These are phyloP conservation scores for Furcifer pardalis DNA, from an alignment of 2,797 vertebrate species.

Conservation along the genomic window DNA sequence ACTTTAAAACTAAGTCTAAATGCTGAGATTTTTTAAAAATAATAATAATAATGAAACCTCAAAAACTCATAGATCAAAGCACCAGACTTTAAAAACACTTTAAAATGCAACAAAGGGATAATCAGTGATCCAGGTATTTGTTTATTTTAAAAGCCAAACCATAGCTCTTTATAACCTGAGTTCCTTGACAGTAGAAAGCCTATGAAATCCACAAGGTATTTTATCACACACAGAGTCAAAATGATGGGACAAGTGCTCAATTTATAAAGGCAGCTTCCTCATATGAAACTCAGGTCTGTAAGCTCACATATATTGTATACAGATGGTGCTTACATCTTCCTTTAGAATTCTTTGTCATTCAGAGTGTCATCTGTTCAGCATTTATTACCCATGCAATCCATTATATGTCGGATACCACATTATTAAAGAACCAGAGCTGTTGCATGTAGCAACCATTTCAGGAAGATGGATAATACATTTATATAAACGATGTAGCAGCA, in stretches of 20 bases:
- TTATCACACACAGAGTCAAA: not conserved
- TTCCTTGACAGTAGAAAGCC: not conserved
- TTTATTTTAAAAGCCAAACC: not conserved
- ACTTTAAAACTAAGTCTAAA: not conserved
- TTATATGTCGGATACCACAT: not conserved
- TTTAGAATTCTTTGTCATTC: not conserved
- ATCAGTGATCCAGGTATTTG: not conserved
- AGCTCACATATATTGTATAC: not conserved
- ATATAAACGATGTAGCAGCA: constrained; percentile 18
- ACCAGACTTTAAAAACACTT: not conserved
- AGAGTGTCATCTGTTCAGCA: not conserved
- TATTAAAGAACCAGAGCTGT: constrained; percentile 16
- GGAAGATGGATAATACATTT: constrained; percentile 34
- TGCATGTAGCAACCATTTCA: constrained; percentile 29
- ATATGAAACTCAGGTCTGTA: not conserved
- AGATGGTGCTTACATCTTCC: rapidly evolving
- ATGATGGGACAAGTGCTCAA: constrained; percentile 1
- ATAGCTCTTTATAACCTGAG: not conserved
- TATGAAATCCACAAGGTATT: constrained; percentile 9
- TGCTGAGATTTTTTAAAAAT: too few species aligned
- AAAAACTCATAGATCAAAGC: not conserved
- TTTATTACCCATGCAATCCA: not conserved
- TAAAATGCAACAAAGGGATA: not conserved
- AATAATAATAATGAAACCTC: not conserved
- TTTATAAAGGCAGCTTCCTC: not conserved